Percentiles rank a stretch among this genome's conserved stretches.
These are phyloP conservation scores for Actinia tenebrosa DNA, from an alignment of 64 coral and sea anemone genomes.

Conservation along the genomic window DNA sequence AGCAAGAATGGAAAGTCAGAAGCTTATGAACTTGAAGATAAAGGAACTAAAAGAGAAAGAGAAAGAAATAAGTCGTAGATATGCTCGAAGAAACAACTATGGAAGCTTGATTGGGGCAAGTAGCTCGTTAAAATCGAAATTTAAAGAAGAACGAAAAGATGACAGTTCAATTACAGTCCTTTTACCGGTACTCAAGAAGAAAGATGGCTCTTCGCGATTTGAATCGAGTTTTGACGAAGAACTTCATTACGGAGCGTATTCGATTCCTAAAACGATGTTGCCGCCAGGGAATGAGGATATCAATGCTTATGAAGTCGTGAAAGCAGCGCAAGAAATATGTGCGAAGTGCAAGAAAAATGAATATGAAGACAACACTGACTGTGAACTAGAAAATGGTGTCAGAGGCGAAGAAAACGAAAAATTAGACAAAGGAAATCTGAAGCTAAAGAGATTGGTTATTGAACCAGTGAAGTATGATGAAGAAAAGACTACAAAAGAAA, in stretches of 20 bases:
- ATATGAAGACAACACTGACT: background rate
- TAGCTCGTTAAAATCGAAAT: background rate
- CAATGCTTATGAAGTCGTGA: background rate
- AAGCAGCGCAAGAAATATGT: background rate
- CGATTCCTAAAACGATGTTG: constrained; percentile 14
- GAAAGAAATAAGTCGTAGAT: constrained; percentile 46
- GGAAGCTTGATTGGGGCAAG: background rate
- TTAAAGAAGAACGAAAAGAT: background rate
- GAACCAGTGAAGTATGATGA: background rate
- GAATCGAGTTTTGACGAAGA: background rate
- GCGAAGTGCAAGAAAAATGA: background rate
- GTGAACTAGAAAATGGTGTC: constrained; percentile 2
- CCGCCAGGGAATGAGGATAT: background rate
- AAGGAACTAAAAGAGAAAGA: constrained; percentile 71
- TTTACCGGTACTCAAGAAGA: constrained; percentile 13
- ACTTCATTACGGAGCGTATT: background rate
- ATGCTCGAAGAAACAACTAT: constrained; percentile 5
- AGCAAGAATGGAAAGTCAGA: constrained; percentile 62
- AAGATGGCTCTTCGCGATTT: constrained; percentile 5
- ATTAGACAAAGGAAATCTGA: background rate
- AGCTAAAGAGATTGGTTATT: background rate
- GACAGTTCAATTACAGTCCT: background rate
- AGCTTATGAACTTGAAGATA: constrained; percentile 42
- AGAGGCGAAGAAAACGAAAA: background rate
- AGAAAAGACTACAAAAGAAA: background rate